Base-by-base conservation (phyloP, 2,888 invertebrate genomes). In the Congeria kusceri region DNA sequence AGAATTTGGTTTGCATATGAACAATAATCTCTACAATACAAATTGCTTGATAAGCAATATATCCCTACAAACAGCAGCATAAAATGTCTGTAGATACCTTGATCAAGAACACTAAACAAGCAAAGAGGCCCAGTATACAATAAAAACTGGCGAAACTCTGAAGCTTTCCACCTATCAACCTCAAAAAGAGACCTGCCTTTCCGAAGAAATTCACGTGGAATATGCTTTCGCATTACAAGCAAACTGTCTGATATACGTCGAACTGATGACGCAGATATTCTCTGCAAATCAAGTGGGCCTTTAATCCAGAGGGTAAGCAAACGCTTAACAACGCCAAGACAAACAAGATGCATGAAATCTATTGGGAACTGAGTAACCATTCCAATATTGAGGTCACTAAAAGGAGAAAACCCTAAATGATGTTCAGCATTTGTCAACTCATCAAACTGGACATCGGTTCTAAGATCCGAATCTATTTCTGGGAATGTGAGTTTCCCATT, bases 271-370 rank as follows among this genome's bases (percentile, higher is more conserved):
- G 61, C 15, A 25, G 18, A 11, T 27, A 64, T 9, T 25, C 65
- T 57, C 28, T 23, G 20, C 3, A 3, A 5, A 5, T 23, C 58
- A 13, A 28, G 5, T 28, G 83, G 81, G 11, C 88, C 89, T 73
- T 72, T 80, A 18, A 80, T 76, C 84, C 86, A 87, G 15, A 80
- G 29, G 4, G 59, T 3, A 28, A 89, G 27, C 5, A 87, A 27
- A 29, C 83, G 70, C 72, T 80, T 87, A 46, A 84, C 72, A 4
- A 91, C 87, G 64, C 91, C 91, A 18, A 90, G 66, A 63, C 89
- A 90, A 4, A 89, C 85, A 7, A 89, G 78, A 70, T 92, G 91
- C 91, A 92, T 92, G 59, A 87, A 89, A 70, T 92, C 91, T 18
- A 91, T 56, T 11, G 88, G 86, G 80, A 92, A 86, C 53, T 85